Evolutionary conservation across 2,797 vertebrate species (phyloP).

Genomic region (Coranthus polyacanthus): DNA sequence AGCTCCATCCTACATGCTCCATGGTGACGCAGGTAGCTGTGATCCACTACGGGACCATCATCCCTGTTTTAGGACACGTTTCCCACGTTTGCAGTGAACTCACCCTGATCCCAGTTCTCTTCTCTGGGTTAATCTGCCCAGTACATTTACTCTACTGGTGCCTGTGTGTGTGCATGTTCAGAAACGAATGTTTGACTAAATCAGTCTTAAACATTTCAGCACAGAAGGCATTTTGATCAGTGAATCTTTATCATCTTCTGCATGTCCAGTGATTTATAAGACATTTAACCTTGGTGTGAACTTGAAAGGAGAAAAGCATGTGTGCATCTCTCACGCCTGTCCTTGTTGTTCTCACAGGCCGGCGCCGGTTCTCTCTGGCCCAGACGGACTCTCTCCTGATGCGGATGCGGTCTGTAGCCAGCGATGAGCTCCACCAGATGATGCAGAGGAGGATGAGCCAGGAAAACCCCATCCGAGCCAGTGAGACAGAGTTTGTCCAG

Average conservation of each 20-base stretch:
- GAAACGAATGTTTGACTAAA: conserved; percentile 51
- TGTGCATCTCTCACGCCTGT: background rate
- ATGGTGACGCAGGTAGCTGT: conserved; percentile 83
- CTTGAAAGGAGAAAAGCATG: conserved; percentile 20
- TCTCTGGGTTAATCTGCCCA: conserved; percentile 70
- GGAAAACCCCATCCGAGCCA: conserved; percentile 92
- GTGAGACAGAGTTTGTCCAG: conserved; percentile 92
- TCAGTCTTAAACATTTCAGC: conserved; percentile 58
- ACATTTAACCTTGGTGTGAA: conserved; percentile 26
- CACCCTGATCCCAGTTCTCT: conserved; percentile 24
- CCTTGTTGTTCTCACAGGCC: conserved; percentile 76
- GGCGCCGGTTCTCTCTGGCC: conserved; percentile 89
- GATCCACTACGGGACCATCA: conserved; percentile 66
- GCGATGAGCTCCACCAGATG: conserved; percentile 94
- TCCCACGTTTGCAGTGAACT: conserved; percentile 73
- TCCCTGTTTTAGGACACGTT: conserved; percentile 65
- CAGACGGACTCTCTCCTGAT: conserved; percentile 93
- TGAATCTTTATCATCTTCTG: conserved; percentile 43
- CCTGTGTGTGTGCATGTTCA: conserved; percentile 58
- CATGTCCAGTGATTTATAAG: conserved; percentile 29
- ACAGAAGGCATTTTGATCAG: conserved; percentile 52
- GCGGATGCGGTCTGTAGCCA: conserved; percentile 95
- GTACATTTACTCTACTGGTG: conserved; percentile 75
- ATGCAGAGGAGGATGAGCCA: conserved; percentile 97
- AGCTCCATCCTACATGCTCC: conserved; percentile 77